Percentiles rank a stretch among this genome's conserved stretches.
phyloP scores from a whole-genome alignment of 2,113 vertebrate species.

The Chaetodon auriga region DNA sequence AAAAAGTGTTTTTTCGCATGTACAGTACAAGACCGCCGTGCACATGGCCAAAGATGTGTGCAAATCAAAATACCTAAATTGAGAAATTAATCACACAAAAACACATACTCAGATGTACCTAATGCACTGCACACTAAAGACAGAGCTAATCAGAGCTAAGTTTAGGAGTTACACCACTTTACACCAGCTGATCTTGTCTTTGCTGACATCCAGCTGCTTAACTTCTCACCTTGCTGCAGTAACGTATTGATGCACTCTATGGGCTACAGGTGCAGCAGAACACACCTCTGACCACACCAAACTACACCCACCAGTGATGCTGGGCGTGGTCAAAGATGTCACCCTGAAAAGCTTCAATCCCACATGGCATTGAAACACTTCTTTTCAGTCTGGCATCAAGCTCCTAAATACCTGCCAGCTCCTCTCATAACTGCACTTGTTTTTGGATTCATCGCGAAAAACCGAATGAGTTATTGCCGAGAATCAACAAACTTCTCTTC shows the following conservation, averaged over 20 bases:
- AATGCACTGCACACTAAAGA: not conserved
- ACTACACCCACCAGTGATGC: not conserved
- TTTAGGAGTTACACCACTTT: not conserved
- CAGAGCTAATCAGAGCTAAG: not conserved
- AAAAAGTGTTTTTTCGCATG: constrained; percentile 38
- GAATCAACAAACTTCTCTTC: not conserved
- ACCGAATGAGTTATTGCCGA: not conserved
- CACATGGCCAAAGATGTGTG: not conserved
- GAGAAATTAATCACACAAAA: not conserved
- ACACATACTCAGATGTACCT: not conserved
- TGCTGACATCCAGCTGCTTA: not conserved
- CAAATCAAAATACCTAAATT: constrained; percentile 14
- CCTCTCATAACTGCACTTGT: not conserved
- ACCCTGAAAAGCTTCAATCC: not conserved
- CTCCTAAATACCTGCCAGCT: not conserved
- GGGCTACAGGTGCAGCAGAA: too few species aligned
- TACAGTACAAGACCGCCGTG: constrained; percentile 30
- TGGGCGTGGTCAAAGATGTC: not conserved
- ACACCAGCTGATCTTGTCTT: not conserved
- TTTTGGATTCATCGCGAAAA: not conserved
- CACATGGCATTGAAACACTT: not conserved
- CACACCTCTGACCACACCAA: too few species aligned
- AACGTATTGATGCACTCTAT: too few species aligned
- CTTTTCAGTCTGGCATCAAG: not conserved
- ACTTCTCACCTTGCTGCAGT: not conserved